Base-by-base conservation (phyloP, 2,797 vertebrate genomes). In the Muraenolepis orangiensis region DNA sequence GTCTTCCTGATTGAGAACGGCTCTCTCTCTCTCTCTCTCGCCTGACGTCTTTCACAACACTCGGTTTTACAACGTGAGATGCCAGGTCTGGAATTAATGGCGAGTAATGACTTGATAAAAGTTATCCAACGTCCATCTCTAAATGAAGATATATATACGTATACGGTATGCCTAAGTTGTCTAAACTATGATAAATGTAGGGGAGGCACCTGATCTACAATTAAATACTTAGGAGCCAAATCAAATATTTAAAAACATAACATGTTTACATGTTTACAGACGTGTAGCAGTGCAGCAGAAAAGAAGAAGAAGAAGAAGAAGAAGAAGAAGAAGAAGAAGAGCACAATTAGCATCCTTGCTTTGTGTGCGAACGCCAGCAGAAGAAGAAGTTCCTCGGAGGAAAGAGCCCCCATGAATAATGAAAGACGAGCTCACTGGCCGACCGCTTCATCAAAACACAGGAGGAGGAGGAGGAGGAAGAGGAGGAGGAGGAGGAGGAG, bases 1-100 rank as follows among this genome's bases (percentile, higher is more conserved):
- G 89, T 88, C 90, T 90, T 90, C 87, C 88, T 93, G 91, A 92
- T 88, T 90, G 86, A 92, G 87, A 90, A 88, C 76, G 78, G 84
- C 86, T 83, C 82, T 89, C 87, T 84, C 82, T 82, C 75, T 70
- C 73, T 84, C 86, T 83, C 82, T 89, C 87, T 84, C 82, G 82
- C 75, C 71, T 74, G 78, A 85, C 81, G 83, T 81, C 82, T 87
- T 91, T 86, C 82, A 84, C 85, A 90, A 88, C 90, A 91, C 90
- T 91, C 89, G 86, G 78, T 88, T 64, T 88, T 84, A 79, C 57
- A 64, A 67, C 74, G 61, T 66, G 66, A 87, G 83, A 85, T 57
- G 42, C 79, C 75, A 79, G 72, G 70, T 75, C 74, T 68, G 74
- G 71, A 71, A 80, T 81, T 85, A 85, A 84, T 73, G 66, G 61